Evolutionary conservation across 2,113 vertebrate species (phyloP), one percentile per base, ranked within the genome.

Genomic region (Pollachius pollachius): DNA sequence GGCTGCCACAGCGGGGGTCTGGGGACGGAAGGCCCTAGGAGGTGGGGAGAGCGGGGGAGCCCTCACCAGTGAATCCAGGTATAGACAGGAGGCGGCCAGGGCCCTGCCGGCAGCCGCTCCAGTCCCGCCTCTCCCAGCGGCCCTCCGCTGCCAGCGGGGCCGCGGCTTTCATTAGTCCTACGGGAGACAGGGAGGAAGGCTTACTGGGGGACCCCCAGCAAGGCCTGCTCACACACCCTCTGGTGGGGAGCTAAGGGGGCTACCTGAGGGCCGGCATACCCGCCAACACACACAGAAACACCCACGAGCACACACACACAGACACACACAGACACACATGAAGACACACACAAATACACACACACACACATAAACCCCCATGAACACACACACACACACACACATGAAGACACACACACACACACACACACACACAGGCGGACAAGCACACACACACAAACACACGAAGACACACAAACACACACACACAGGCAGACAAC

Each of bases 101-200:
- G 75, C 68, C 83, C 72, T 70, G 78, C 77, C 84, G 81, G 81
- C 79, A 84, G 82, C 76, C 70, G 80, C 71, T 88, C 86, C 84
- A 83, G 61, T 86, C 79, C 68, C 82, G 74, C 79, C 81, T 86
- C 75, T 87, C 82, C 84, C 87, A 87, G 71, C 74, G 69, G 75
- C 75, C 68, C 34, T 85, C 83, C 27, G 61, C 67, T 76, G 74
- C 68, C 76, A 82, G 68, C 34, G 67, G 77, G 76, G 71, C 79
- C 12, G 65, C 67, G 68, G 69, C 74, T 85, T 84, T 86, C 76
- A 86, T 83, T 61, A 80, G 64, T 72, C 80, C 80, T 85, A 86
- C 52, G 77, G 76, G 61, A 85, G 71, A 84, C 76, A 69, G 67
- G 73, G 74, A 70, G 68, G 60, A 67, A 57, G 54, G 54, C 54